Conservation (phyloP, 2,113 vertebrate genomes). For the Columbina picui region DNA sequence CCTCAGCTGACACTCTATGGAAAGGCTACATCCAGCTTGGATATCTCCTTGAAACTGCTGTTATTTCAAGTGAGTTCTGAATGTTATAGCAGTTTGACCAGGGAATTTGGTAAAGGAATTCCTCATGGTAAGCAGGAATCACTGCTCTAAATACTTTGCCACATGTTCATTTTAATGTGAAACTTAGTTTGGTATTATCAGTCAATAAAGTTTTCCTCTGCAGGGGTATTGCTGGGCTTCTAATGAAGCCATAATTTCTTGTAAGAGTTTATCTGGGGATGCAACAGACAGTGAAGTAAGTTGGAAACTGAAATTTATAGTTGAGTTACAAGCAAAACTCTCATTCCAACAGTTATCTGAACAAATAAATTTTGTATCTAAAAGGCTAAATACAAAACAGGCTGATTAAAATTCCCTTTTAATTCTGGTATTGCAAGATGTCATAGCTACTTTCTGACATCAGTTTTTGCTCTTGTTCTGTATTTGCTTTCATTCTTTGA, state of each 20-base stretch:
- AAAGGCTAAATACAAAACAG: neutral
- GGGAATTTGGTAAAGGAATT: neutral
- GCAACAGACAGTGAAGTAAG: neutral
- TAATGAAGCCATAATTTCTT: neutral
- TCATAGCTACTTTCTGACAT: neutral
- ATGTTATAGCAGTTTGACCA: neutral
- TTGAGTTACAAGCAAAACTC: neutral
- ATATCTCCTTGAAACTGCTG: neutral
- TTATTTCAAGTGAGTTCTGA: neutral
- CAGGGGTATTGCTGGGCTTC: neutral
- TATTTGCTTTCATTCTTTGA: neutral
- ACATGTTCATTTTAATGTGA: neutral
- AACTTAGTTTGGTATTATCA: neutral
- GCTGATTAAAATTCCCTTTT: neutral
- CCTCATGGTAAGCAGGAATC: neutral
- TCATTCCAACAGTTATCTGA: neutral
- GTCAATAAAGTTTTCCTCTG: neutral
- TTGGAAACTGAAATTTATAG: neutral
- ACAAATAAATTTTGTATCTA: neutral
- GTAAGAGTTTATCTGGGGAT: neutral
- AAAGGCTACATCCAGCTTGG: neutral
- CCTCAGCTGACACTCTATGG: neutral
- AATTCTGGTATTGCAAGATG: neutral
- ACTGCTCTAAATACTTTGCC: neutral
- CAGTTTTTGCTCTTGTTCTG: neutral